phyloP scores from a whole-genome alignment of 2,113 vertebrate genomes.

The Psilopsiagon aymara region DNA sequence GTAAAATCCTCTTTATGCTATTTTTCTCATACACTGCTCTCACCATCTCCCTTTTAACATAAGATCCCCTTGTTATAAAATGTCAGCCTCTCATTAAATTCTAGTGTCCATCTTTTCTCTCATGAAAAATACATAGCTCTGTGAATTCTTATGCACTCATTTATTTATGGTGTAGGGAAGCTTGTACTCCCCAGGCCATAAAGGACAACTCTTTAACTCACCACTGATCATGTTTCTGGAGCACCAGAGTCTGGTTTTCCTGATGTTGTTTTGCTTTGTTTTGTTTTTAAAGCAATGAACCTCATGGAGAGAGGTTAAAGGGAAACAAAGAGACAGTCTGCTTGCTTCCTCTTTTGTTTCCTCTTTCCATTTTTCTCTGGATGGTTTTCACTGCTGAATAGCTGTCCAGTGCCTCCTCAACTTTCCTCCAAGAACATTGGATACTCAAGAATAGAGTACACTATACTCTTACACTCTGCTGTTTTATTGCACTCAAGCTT shows the following conservation, averaged over 20 bases:
- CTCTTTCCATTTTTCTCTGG: not conserved
- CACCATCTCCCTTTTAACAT: not conserved
- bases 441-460: not conserved
- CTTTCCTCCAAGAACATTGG: not conserved
- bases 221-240: not conserved
- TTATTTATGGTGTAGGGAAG: constrained; percentile 1
- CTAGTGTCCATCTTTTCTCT: constrained; percentile 3
- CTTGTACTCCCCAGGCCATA: not conserved
- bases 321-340: not conserved
- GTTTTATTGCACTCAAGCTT: not conserved
- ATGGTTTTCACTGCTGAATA: not conserved
- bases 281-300: not conserved
- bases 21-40: not conserved
- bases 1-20: not conserved
- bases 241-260: not conserved
- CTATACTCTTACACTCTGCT: not conserved
- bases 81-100: not conserved
- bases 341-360: not conserved
- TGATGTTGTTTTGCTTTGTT: not conserved
- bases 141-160: not conserved
- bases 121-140: constrained; percentile 20
- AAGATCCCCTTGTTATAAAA: not conserved
- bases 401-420: not conserved
- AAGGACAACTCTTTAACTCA: not conserved
- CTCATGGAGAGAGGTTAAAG: not conserved